phyloP scores from a whole-genome alignment of 2,888 invertebrate genomes.

The Hirudinaria manillensis region DNA sequence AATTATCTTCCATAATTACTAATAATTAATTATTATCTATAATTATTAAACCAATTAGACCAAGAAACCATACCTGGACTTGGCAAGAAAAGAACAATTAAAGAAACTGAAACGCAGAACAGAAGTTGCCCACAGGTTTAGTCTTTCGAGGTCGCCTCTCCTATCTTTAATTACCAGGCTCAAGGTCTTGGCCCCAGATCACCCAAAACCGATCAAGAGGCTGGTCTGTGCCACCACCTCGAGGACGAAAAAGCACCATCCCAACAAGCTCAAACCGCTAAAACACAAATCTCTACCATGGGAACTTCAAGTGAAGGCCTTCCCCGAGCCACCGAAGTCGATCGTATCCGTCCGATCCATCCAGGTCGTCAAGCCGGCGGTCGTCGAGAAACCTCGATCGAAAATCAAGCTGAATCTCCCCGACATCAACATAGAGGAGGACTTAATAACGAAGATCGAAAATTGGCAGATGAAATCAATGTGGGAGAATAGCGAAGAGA shows the following conservation, averaged over 20 bases:
- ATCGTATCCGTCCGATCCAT: neutral
- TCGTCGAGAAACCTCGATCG: neutral
- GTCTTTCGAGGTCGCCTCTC: neutral
- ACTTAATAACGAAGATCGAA: neutral
- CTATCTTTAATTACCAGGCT: neutral
- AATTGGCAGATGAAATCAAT: conserved; percentile 6
- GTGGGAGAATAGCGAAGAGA: conserved; percentile 3
- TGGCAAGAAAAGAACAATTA: conserved; percentile 4
- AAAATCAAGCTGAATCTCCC: neutral
- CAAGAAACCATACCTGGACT: neutral
- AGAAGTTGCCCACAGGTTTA: neutral
- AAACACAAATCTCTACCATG: neutral
- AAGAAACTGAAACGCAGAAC: neutral
- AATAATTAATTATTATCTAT: too few relatives aligned
- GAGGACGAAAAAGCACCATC: too few relatives aligned
- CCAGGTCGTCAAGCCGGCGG: neutral
- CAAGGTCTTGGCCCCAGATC: neutral
- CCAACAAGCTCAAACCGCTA: neutral
- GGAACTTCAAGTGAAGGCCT: neutral
- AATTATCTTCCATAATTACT: too few relatives aligned
- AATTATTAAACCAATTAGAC: too few relatives aligned
- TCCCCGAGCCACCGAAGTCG: neutral
- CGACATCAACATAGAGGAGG: neutral
- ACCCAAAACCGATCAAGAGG: neutral
- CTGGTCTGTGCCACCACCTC: neutral